These are phyloP conservation scores for Eurois occulta DNA, from an alignment of 2,888 invertebrate species.

Conservation along the genomic window DNA sequence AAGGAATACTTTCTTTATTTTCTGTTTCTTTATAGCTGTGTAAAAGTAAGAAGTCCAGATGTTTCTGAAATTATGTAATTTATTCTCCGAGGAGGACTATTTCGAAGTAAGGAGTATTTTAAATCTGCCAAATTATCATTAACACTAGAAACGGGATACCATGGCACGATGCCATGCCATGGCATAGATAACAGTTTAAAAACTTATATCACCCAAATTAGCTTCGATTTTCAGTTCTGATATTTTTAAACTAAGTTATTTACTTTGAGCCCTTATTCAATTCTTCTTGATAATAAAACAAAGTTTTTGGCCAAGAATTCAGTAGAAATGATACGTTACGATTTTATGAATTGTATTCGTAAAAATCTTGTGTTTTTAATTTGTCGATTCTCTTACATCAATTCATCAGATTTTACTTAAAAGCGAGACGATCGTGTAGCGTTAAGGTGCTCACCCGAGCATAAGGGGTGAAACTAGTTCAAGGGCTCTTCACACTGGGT, in stretches of 20 bases:
- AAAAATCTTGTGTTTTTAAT: background rate
- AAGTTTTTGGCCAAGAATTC: background rate
- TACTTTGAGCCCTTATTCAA: background rate
- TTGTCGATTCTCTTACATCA: conserved; percentile 3
- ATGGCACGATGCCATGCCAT: no score
- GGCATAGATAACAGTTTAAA: no score
- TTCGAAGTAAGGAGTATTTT: no score
- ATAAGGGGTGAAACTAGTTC: conserved; percentile 59
- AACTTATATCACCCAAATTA: no score
- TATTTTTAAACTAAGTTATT: background rate
- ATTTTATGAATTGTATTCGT: background rate
- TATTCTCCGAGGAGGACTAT: background rate
- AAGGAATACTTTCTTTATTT: no score
- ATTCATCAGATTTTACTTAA: conserved; percentile 27
- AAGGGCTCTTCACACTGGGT: conserved; percentile 54
- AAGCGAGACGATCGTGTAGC: conserved; percentile 28
- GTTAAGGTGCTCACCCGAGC: conserved; percentile 43
- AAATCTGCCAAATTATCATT: no score
- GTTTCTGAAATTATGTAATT: background rate
- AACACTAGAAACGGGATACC: no score
- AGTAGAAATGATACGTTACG: background rate
- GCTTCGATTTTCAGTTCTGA: background rate
- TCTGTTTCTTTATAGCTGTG: no score
- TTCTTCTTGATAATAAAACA: background rate
- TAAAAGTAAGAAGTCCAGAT: background rate